phyloP scores from a whole-genome alignment of 1,140 invertebrate species.

The Sinonovacula constricta region DNA sequence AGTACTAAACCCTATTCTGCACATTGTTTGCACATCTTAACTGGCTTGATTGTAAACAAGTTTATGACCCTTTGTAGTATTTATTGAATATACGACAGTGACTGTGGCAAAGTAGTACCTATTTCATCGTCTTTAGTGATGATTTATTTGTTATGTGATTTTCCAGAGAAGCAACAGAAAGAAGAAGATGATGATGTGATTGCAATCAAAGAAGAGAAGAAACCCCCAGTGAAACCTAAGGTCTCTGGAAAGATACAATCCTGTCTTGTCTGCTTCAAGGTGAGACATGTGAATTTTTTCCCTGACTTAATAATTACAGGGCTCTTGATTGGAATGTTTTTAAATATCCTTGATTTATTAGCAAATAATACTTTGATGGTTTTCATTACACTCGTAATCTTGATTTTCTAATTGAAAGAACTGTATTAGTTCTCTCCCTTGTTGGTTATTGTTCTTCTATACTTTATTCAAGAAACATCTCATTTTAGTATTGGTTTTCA shows the following conservation, averaged over 20 bases:
- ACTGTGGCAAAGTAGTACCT: background rate
- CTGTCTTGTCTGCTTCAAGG: conserved; percentile 74
- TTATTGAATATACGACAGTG: background rate
- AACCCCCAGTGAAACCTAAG: conserved; percentile 17
- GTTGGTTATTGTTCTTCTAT: too few species aligned
- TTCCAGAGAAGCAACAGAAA: background rate
- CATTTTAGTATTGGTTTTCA: too few species aligned
- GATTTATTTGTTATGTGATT: background rate
- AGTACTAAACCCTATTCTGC: too few species aligned
- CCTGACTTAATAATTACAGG: too few species aligned
- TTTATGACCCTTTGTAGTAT: too few species aligned
- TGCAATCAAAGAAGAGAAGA: conserved; percentile 41
- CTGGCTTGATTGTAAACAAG: too few species aligned
- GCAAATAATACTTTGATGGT: background rate
- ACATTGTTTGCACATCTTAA: too few species aligned
- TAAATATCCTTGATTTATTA: too few species aligned
- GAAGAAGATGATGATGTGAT: conserved; percentile 42
- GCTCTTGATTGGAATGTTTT: too few species aligned
- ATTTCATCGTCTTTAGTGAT: background rate
- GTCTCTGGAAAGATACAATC: conserved; percentile 60
- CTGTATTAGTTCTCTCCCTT: too few species aligned
- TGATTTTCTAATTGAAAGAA: too few species aligned
- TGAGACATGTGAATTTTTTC: conserved; percentile 20
- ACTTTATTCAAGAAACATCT: too few species aligned
- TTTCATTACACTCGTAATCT: background rate